These are phyloP conservation scores for Eupeodes corollae DNA, from an alignment of 1,140 invertebrate species.

Conservation along the genomic window DNA sequence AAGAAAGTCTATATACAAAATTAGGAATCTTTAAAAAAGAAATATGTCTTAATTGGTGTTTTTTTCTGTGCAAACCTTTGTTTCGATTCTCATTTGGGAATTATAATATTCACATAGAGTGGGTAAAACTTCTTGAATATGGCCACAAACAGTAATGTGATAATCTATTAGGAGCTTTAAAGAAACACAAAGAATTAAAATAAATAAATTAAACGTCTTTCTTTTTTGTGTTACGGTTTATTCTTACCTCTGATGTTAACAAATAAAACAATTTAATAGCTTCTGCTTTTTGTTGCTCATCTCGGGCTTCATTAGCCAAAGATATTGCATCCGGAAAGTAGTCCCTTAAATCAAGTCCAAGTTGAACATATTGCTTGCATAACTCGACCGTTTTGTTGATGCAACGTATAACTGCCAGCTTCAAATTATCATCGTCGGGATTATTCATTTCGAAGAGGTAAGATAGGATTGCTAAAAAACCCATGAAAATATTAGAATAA, in stretches of 20 bases:
- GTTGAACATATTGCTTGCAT: conserved; percentile 5
- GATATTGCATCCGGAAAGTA: conserved; percentile 9
- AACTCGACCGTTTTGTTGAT: conserved; percentile 9
- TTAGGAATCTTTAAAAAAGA: conserved; percentile 10
- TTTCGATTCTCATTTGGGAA: conserved; percentile 4
- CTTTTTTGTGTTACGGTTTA: no score
- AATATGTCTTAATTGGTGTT: no score
- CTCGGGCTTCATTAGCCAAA: conserved; percentile 4
- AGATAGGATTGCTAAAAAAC: conserved; percentile 5
- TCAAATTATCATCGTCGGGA: conserved; percentile 1
- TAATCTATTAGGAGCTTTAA: conserved; percentile 23
- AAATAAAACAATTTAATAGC: conserved; percentile 8
- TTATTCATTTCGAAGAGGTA: conserved; percentile 8
- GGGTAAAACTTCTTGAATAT: conserved; percentile 23
- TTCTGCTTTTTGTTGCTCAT: conserved; percentile 6
- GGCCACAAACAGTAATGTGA: conserved; percentile 19
- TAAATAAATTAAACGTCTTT: no score
- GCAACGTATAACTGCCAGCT: conserved; percentile 1
- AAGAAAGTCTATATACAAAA: conserved; percentile 18
- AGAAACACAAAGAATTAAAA: background rate
- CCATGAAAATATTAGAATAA: background rate
- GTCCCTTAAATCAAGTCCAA: conserved; percentile 5
- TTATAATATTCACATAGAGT: conserved; percentile 19
- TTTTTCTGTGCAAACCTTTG: conserved; percentile 3
- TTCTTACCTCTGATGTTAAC: conserved; percentile 8